Base-by-base conservation (phyloP, 2,113 vertebrate species). In the Struthidea cinerea region DNA sequence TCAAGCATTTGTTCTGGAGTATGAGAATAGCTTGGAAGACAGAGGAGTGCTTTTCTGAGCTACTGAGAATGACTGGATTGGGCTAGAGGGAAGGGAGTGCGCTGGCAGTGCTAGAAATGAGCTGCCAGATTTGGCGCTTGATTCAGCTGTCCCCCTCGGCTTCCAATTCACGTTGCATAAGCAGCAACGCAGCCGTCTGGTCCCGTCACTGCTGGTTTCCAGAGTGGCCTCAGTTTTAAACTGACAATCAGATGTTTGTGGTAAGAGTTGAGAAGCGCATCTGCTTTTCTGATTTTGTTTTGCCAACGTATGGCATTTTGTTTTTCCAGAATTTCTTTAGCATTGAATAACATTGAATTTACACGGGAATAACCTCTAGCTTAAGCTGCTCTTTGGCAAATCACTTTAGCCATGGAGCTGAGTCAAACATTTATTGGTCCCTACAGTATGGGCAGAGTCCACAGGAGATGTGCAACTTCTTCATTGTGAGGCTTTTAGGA, bases 271-370 rank as follows among this genome's bases (percentile, higher is more conserved):
- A 96, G 55, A 39, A 83, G n/a, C 94, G 85, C 78, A 90, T 69
- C 75, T 95, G 90, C 63, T 63, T 70, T 90, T 63, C 70, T 80
- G 69, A 69, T 84, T 89, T 93, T 87, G 47, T 84, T 96, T 81
- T 70, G 73, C 78, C 84, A 93, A 47, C 69, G 76, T 91, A 76
- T 52, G 89, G 68, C 71, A 67, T 81, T 89, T 68, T 88, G 69
- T 77, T 93, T n/a, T 80, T 97, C 64, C 65, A 53, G 47, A 88
- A 82, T 57, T 69, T 93, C 69, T 76, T 82, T 55, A 97, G 82
- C 76, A 88, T 94, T 95, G 89, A 89, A 89, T 93, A 87, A 90
- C n/a, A 55, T 60, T 83, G 39, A 68, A 60, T 91, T 96, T 87
- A 71, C 81, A 53, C 70, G 78, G 75, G 22, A 89, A 93, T 80